A percentile compares a stretch with the other conserved stretches of the same genome.
phyloP scores from a whole-genome alignment of 2,888 invertebrate genomes.

The Fabriciana adippe region DNA sequence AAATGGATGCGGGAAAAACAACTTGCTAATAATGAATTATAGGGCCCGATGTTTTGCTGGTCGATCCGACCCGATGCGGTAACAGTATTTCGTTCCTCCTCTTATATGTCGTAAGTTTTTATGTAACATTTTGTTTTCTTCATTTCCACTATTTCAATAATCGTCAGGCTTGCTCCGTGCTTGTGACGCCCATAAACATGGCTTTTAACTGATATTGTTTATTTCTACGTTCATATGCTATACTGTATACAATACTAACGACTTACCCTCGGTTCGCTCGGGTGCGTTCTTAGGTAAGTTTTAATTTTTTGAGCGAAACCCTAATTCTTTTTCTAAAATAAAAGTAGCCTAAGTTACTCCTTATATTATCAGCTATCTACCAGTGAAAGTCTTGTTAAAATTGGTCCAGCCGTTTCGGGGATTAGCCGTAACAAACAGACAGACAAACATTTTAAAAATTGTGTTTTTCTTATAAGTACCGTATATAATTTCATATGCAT shows the following conservation, averaged over 20 bases:
- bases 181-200: conserved; percentile 29
- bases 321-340: too few species aligned
- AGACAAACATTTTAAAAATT: too few species aligned
- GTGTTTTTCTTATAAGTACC: too few species aligned
- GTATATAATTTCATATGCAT: too few species aligned
- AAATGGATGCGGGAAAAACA: conserved; percentile 61
- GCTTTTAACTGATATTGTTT: conserved; percentile 15
- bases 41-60: conserved; percentile 41
- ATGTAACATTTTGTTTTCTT: conserved; percentile 44
- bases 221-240: not conserved
- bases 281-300: too few species aligned
- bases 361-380: too few species aligned
- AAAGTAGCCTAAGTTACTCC: too few species aligned
- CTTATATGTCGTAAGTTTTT: conserved; percentile 48
- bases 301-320: too few species aligned
- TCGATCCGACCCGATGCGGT: conserved; percentile 36
- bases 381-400: too few species aligned
- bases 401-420: too few species aligned
- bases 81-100: conserved; percentile 42
- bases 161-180: conserved; percentile 27
- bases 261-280: too few species aligned
- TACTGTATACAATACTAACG: not conserved
- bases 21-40: conserved; percentile 68
- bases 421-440: too few species aligned
- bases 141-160: conserved; percentile 42